Evolutionary conservation across 2,888 invertebrate species (phyloP), one percentile per base, ranked within the genome.

Genomic region (Mechanitis mazaeus): DNA sequence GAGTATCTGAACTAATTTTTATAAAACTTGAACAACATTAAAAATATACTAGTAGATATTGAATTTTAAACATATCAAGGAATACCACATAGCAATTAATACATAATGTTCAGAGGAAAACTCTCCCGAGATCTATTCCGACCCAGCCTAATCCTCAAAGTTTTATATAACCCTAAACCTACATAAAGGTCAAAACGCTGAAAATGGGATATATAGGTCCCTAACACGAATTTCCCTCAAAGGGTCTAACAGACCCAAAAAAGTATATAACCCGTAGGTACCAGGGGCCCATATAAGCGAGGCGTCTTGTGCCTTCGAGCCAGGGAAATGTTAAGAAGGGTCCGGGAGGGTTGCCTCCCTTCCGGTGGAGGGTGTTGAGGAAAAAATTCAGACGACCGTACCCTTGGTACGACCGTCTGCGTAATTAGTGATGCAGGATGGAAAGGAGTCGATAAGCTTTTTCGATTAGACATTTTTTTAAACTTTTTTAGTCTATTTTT

Each of bases 291-390:
- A 86, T 85, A 85, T 86, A 86, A 79, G 78, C 80, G 79, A 75
- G 76, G 79, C 85, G 80, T 87, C 87, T 88, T 73, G 85, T 85
- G 85, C 86, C 85, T 83, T 76, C 80, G 81, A 84, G 85, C 83
- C 86, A 83, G 87, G 88, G 85, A 84, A 86, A 87, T 85, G 87
- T 86, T 89, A 89, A 89, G 85, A 90, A 86, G 87, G 85, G 87
- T 85, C 84, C 79, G 85, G 84, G 85, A 74, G 85, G 83, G 84
- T 79, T 73, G 81, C 80, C 75, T 80, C 81, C 77, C 78, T 80
- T 81, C 83, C 80, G 81, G 83, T 75, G 82, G 85, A 71, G 76
- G 79, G 81, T 76, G 79, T 79, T 78, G 74, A 76, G 84, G 84
- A 82, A 87, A 84, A 84, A 88, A 85, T 87, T 88, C 84, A 87